These are phyloP conservation scores for Leucoraja erinaceus DNA, from an alignment of 2,113 vertebrate species.

Conservation along the genomic window DNA sequence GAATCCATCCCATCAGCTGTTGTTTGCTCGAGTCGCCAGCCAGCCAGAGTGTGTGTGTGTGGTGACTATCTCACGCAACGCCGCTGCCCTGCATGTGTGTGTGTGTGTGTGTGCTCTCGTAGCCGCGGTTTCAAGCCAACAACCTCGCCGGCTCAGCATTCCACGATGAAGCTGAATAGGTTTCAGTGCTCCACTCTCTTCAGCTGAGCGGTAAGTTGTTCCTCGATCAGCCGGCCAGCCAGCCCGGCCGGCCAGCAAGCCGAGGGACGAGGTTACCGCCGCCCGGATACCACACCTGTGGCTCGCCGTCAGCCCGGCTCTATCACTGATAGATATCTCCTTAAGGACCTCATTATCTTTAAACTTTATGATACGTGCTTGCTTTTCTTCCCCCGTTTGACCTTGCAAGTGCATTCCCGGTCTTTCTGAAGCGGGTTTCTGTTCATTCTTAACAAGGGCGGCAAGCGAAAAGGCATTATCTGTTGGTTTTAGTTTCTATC, in stretches of 20 bases:
- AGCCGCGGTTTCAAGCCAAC: slow-evolving; percentile 62
- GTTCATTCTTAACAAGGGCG: slow-evolving; percentile 72
- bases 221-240: slow-evolving; percentile 46
- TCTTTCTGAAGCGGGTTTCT: slow-evolving; percentile 59
- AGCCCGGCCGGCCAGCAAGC: no score
- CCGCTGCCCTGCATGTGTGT: no score
- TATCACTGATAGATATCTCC: slow-evolving; percentile 61
- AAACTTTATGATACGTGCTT: slow-evolving; percentile 57
- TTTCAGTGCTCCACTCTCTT: slow-evolving; percentile 58
- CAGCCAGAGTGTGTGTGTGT: no score
- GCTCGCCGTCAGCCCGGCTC: slow-evolving; percentile 60
- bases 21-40: slow-evolving; percentile 61
- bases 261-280: slow-evolving; percentile 32
- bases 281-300: slow-evolving; percentile 73
- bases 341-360: slow-evolving; percentile 69
- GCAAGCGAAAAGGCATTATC: slow-evolving; percentile 59
- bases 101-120: slow-evolving; percentile 28
- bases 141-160: slow-evolving; percentile 74
- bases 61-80: no score
- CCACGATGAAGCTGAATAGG: slow-evolving; percentile 69
- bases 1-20: slow-evolving; percentile 58
- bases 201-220: slow-evolving; percentile 68
- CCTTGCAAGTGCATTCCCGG: slow-evolving; percentile 60
- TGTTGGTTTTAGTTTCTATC: neutral
- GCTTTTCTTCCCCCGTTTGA: slow-evolving; percentile 67